phyloP scores from a whole-genome alignment of 2,797 vertebrate species.

The Lycodopsis pacificus region DNA sequence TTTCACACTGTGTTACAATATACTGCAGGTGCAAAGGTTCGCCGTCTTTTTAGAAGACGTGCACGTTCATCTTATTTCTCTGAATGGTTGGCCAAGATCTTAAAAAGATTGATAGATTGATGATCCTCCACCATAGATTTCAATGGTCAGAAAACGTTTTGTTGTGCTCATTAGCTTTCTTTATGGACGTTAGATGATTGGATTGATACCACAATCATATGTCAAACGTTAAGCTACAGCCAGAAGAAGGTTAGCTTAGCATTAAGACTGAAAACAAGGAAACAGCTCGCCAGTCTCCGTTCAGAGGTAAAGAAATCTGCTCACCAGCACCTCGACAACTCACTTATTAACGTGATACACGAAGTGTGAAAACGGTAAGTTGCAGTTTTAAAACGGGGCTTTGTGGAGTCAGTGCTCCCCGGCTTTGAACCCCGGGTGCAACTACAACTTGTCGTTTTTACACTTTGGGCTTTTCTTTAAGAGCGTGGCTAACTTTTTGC shows the following conservation, averaged over 20 bases:
- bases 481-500: too few relatives aligned
- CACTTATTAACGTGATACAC: too few relatives aligned
- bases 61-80: neutral
- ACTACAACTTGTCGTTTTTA: neutral
- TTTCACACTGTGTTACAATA: neutral
- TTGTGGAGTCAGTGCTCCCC: too few relatives aligned
- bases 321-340: too few relatives aligned
- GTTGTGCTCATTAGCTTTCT: neutral
- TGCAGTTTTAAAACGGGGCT: too few relatives aligned
- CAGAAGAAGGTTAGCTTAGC: neutral
- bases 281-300: neutral
- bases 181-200: neutral
- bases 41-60: neutral
- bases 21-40: slow-evolving; percentile 1
- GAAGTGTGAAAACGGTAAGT: too few relatives aligned
- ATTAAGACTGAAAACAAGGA: neutral
- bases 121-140: neutral
- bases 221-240: neutral
- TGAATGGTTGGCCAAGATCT: neutral
- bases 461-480: neutral
- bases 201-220: too few relatives aligned
- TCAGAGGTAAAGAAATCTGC: neutral
- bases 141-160: too few relatives aligned
- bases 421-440: too few relatives aligned
- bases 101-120: neutral